Percentiles rank a stretch among this genome's conserved stretches.
phyloP scores from a whole-genome alignment of 1,140 invertebrate genomes.

The Drosophila triauraria region DNA sequence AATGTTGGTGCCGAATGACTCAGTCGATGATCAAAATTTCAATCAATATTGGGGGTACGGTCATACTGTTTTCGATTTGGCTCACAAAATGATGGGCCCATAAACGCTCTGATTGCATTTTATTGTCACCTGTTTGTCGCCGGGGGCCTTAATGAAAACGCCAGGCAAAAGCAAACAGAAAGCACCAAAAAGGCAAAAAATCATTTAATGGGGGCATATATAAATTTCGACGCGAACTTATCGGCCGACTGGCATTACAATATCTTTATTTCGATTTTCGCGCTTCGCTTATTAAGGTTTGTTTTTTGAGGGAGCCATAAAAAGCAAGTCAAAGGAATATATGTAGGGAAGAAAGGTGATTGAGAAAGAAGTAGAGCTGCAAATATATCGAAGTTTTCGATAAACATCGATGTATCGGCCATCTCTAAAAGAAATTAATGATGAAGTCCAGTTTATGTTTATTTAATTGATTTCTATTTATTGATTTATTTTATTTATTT shows the following conservation, averaged over 20 bases:
- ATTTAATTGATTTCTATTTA: no score
- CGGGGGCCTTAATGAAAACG: constrained; percentile 4
- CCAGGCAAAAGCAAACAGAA: constrained; percentile 26
- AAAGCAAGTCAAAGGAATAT: constrained; percentile 4
- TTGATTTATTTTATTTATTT: no score
- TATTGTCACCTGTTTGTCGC: constrained; percentile 48
- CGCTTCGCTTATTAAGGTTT: constrained; percentile 17
- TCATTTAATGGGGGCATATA: constrained; percentile 43
- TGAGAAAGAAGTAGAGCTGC: neutral
- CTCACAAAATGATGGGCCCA: constrained; percentile 24
- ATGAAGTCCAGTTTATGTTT: no score
- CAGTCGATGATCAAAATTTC: constrained; percentile 1
- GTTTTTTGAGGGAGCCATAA: constrained; percentile 21
- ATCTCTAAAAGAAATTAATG: no score
- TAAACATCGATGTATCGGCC: no score
- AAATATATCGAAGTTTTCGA: no score
- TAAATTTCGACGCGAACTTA: constrained; percentile 41
- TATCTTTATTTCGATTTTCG: constrained; percentile 46
- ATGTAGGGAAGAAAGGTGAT: neutral
- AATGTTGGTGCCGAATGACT: neutral
- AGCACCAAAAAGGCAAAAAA: constrained; percentile 13
- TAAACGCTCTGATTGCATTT: constrained; percentile 58
- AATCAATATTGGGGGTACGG: constrained; percentile 1
- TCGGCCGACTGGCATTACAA: constrained; percentile 43
- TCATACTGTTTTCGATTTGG: constrained; percentile 21